A percentile compares a stretch with the other conserved stretches of the same genome.
Evolutionary conservation across 2,888 invertebrate species (phyloP).

Genomic region (Hypomecis punctinalis): DNA sequence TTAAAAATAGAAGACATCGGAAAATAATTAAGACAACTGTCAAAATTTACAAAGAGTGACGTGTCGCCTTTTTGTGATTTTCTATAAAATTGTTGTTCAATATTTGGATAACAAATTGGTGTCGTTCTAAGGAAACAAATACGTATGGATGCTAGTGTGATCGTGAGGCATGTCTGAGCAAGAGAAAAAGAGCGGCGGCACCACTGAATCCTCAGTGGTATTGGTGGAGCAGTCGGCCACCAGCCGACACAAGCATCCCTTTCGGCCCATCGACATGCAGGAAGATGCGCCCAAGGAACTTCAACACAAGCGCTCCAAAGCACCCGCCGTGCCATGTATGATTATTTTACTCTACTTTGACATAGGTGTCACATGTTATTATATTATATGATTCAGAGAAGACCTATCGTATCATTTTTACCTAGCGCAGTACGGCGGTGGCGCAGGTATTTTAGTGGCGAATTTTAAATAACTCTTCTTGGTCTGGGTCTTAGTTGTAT

Average conservation of each 20-base stretch:
- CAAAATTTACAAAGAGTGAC: slow-evolving; percentile 72
- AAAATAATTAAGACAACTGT: slow-evolving; percentile 69
- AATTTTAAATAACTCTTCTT: too few relatives aligned
- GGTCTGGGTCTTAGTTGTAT: too few relatives aligned
- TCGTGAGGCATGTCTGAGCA: slow-evolving; percentile 70
- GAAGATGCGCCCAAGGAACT: slow-evolving; percentile 54
- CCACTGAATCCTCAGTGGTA: slow-evolving; percentile 53
- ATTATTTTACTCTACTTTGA: slow-evolving; percentile 2
- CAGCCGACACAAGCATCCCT: slow-evolving; percentile 58
- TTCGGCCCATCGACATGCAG: slow-evolving; percentile 59
- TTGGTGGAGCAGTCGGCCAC: slow-evolving; percentile 61
- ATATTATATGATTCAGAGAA: too few relatives aligned
- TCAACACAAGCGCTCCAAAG: slow-evolving; percentile 64
- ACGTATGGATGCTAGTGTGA: slow-evolving; percentile 67
- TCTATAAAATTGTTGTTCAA: slow-evolving; percentile 60
- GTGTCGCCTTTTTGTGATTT: slow-evolving; percentile 65
- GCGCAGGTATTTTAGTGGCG: too few relatives aligned
- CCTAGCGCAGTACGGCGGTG: too few relatives aligned
- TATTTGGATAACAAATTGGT: slow-evolving; percentile 64
- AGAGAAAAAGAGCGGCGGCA: slow-evolving; percentile 61
- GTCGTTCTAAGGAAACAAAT: slow-evolving; percentile 53
- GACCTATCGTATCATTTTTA: too few relatives aligned
- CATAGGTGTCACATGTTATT: not conserved
- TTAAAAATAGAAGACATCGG: slow-evolving; percentile 69
- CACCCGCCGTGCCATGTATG: slow-evolving; percentile 69